These are phyloP conservation scores for Oryzias melastigma DNA, from an alignment of 2,113 vertebrate species.

Conservation along the genomic window DNA sequence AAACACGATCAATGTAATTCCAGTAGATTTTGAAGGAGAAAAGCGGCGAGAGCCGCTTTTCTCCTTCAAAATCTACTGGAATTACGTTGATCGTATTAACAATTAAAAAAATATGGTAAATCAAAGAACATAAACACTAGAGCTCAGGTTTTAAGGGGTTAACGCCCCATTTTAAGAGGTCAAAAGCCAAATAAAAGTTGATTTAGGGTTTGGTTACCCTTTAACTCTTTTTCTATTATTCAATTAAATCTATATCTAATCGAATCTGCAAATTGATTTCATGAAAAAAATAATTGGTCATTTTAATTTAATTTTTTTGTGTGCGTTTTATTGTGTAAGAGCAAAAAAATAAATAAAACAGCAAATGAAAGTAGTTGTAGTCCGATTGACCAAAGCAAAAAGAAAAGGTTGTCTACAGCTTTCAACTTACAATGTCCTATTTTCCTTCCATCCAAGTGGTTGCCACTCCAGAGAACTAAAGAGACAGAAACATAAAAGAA, in stretches of 20 bases:
- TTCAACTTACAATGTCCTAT: constrained; percentile 80
- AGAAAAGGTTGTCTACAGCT: constrained; percentile 68
- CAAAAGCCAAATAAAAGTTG: too few relatives aligned
- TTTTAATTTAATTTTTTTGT: constrained; percentile 30
- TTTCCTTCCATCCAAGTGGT: constrained; percentile 81
- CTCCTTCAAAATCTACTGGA: too few relatives aligned
- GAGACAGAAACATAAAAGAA: constrained; percentile 79
- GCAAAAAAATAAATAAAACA: constrained; percentile 48
- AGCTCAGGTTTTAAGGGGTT: too few relatives aligned
- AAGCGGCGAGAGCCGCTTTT: too few relatives aligned
- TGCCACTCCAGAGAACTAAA: constrained; percentile 82
- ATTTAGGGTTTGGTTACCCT: too few relatives aligned
- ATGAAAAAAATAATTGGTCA: constrained; percentile 58
- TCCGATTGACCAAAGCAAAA: constrained; percentile 68
- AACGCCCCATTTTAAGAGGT: too few relatives aligned
- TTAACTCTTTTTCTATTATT: not conserved
- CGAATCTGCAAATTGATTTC: constrained; percentile 11
- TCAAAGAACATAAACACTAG: too few relatives aligned
- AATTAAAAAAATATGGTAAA: too few relatives aligned
- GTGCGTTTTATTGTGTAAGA: constrained; percentile 13
- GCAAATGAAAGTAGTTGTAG: constrained; percentile 45
- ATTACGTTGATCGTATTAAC: too few relatives aligned
- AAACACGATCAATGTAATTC: too few relatives aligned
- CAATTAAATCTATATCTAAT: constrained; percentile 7
- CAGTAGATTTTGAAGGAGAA: too few relatives aligned